phyloP scores from a whole-genome alignment of 2,888 invertebrate species.

The Deilephila porcellus region DNA sequence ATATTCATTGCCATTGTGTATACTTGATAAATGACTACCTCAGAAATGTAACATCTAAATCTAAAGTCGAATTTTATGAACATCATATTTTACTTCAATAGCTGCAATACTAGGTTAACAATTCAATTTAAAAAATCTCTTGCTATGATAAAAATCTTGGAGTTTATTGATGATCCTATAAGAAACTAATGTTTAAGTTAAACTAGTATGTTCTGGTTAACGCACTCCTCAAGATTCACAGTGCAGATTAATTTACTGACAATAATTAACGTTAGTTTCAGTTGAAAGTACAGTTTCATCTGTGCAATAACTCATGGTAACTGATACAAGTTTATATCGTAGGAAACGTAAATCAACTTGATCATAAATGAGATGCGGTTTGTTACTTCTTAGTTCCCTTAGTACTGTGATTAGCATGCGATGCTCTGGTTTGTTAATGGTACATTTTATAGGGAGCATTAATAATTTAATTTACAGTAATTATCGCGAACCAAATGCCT shows the following conservation, averaged over 20 bases:
- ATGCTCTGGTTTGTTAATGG: neutral
- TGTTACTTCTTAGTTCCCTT: constrained; percentile 21
- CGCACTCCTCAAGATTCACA: neutral
- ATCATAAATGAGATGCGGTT: constrained; percentile 18
- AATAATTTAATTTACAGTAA: neutral
- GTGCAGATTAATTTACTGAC: neutral
- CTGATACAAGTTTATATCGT: constrained; percentile 16
- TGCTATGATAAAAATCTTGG: no score
- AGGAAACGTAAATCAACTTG: constrained; percentile 23
- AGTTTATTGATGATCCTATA: no score
- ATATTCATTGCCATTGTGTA: no score
- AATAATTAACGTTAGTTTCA: constrained; percentile 15
- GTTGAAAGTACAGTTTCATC: constrained; percentile 20
- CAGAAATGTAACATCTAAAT: no score
- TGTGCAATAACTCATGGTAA: neutral
- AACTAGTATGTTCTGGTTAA: no score
- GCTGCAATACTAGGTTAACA: no score
- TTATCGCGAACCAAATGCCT: no score
- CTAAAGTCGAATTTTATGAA: no score
- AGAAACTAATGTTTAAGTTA: no score
- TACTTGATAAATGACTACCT: no score
- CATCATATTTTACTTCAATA: no score
- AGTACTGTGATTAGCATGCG: constrained; percentile 1
- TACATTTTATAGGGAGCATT: constrained; percentile 3
- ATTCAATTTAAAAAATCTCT: no score